Percentiles rank a stretch among this genome's conserved stretches.
Conservation (phyloP, 2,113 vertebrate genomes). For the Jaculus jaculus region DNA sequence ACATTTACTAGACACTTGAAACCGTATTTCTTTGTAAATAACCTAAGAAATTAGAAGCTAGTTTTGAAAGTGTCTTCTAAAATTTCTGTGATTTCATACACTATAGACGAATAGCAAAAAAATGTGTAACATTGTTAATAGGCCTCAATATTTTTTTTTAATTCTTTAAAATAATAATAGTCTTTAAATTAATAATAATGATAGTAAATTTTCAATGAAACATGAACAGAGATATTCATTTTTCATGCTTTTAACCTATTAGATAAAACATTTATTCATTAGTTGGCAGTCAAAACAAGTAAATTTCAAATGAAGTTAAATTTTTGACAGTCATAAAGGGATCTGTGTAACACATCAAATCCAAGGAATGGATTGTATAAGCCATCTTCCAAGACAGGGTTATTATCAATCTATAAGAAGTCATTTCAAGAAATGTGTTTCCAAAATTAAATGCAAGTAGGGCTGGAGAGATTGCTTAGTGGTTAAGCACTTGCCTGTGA, state of each 20-base stretch:
- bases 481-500: too few species aligned
- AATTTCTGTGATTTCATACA: background rate
- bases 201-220: background rate
- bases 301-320: slow-evolving; percentile 8
- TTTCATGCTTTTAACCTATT: background rate
- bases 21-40: background rate
- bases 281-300: background rate
- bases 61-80: background rate
- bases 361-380: background rate
- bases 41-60: background rate
- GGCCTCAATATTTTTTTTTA: background rate
- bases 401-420: background rate
- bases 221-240: background rate
- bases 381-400: background rate
- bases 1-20: background rate
- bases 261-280: background rate
- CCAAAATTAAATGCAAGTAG: too few species aligned
- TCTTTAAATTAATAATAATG: too few species aligned
- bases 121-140: background rate
- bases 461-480: too few species aligned
- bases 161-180: too few species aligned
- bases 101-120: background rate
- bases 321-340: background rate
- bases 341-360: too few species aligned
- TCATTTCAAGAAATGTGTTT: background rate